Evolutionary conservation across 2,113 vertebrate genomes (phyloP).

Genomic region (Daubentonia madagascariensis): DNA sequence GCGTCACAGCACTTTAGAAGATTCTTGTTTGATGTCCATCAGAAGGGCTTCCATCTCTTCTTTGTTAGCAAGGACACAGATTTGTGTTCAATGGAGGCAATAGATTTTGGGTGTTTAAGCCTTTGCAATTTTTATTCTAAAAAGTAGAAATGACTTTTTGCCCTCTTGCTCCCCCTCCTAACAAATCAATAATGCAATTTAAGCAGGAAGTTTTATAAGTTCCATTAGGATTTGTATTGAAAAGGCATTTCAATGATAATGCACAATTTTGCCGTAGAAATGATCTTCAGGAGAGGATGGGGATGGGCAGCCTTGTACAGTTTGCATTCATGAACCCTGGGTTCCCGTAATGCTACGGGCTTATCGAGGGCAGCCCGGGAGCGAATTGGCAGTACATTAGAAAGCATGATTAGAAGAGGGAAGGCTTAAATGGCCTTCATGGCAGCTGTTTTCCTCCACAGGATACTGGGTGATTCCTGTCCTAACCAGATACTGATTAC

Average conservation of each 20-base stretch:
- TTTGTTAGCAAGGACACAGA: background rate
- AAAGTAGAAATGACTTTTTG: background rate
- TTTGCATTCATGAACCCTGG: constrained; percentile 73
- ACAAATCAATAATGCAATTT: background rate
- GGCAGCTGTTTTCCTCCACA: constrained; percentile 90
- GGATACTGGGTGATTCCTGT: constrained; percentile 90
- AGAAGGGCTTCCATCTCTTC: background rate
- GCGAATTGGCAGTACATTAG: constrained; percentile 86
- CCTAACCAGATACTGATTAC: constrained; percentile 88
- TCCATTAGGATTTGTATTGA: constrained; percentile 16
- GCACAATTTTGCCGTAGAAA: constrained; percentile 65
- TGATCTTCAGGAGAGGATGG: constrained; percentile 80
- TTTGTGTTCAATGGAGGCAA: background rate
- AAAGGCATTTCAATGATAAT: constrained; percentile 72
- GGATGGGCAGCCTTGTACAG: constrained; percentile 68
- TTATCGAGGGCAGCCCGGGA: constrained; percentile 82
- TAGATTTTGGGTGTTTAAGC: background rate
- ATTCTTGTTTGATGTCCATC: background rate
- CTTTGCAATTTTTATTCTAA: background rate
- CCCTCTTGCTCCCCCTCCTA: background rate
- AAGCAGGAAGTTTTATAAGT: background rate
- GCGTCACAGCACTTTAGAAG: background rate
- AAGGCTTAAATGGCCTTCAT: constrained; percentile 83
- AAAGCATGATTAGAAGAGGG: constrained; percentile 86
- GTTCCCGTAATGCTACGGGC: constrained; percentile 75